These are phyloP conservation scores for Hylaea fasciaria DNA, from an alignment of 2,888 invertebrate species.

Conservation along the genomic window DNA sequence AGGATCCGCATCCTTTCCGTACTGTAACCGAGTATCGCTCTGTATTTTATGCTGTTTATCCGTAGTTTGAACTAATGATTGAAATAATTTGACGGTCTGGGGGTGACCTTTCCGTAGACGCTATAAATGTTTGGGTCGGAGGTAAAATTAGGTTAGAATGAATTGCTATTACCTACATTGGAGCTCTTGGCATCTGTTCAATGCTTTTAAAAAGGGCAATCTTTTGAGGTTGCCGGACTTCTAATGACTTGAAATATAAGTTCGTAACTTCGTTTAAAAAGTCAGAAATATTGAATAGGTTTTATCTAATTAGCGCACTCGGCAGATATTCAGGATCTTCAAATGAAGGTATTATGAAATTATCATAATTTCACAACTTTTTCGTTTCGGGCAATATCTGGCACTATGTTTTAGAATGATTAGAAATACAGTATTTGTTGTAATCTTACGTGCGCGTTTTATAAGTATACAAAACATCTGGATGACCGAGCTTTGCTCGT, in stretches of 20 bases:
- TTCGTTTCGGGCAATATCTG: no score
- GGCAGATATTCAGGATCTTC: no score
- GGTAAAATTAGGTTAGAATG: constrained; percentile 26
- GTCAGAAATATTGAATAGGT: not conserved
- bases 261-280: not conserved
- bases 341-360: no score
- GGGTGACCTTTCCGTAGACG: constrained; percentile 38
- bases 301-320: not conserved
- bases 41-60: constrained; percentile 43
- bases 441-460: no score
- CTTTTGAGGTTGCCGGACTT: constrained; percentile 10
- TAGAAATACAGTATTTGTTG: no score
- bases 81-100: constrained; percentile 33
- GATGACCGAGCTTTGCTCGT: no score
- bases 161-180: constrained; percentile 14
- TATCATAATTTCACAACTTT: no score
- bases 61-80: constrained; percentile 39
- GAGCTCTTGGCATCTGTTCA: constrained; percentile 22
- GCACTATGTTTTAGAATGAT: no score
- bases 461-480: no score
- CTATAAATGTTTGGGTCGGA: constrained; percentile 35
- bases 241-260: constrained; percentile 2
- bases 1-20: constrained; percentile 47
- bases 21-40: constrained; percentile 36
- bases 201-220: constrained; percentile 13